Evolutionary conservation across 2,797 vertebrate genomes (phyloP).

Genomic region (Sarcoramphus papa): DNA sequence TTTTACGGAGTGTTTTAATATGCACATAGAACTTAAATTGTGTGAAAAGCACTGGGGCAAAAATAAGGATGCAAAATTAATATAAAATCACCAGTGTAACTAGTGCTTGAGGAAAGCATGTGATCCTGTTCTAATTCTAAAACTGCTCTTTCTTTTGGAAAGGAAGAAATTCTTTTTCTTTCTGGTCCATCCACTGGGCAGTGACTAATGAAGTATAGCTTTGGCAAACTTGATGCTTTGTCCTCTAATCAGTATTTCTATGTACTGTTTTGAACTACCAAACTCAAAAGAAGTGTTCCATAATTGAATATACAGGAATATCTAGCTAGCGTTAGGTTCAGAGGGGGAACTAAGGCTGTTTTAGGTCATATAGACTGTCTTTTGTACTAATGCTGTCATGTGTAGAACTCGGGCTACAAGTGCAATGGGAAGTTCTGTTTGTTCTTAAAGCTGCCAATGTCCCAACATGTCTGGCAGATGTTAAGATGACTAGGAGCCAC

Average conservation of each 20-base stretch:
- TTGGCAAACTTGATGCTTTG: neutral
- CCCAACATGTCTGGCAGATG: neutral
- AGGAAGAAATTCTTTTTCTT: neutral
- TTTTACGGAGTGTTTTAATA: neutral
- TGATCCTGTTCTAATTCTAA: neutral
- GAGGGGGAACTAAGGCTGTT: rapidly evolving
- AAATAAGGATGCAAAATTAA: neutral
- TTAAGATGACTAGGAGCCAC: neutral
- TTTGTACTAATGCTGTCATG: neutral
- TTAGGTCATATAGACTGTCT: neutral
- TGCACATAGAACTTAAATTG: neutral
- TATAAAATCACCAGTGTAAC: neutral
- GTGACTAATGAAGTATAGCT: neutral
- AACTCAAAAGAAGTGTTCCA: neutral
- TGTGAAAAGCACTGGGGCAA: neutral
- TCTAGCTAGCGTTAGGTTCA: neutral
- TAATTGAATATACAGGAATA: neutral
- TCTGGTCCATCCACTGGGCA: neutral
- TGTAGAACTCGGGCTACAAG: neutral
- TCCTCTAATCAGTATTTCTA: neutral
- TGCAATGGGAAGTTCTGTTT: neutral
- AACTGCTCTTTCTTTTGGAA: neutral
- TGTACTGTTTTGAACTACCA: neutral
- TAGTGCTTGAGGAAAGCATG: neutral
- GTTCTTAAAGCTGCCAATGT: neutral